Base-by-base conservation (phyloP, 2,888 invertebrate genomes). In the Malacosoma neustria region DNA sequence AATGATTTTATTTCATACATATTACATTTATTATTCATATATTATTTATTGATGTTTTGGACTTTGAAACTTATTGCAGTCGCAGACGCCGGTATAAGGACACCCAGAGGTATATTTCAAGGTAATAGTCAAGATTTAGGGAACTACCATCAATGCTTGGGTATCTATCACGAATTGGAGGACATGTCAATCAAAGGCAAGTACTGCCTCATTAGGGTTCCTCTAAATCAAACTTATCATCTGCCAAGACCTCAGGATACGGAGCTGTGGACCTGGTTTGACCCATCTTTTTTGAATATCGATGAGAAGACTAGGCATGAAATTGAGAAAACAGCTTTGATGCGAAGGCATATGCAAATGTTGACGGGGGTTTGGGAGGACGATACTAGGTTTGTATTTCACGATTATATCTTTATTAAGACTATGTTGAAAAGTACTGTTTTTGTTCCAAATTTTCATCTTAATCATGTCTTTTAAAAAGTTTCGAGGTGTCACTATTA, bases 71-170 rank as follows among this genome's bases (percentile, higher is more conserved):
- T n/a, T n/a, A n/a, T 42, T 37, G 29, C 41, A 71, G 71, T 71
- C 42, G 38, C 54, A 2, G 71, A 71, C 35, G 54, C 69, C 11
- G 64, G 71, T 2, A 47, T 61, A 4, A 51, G 61, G 40, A 34
- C 55, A 7, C 71, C 71, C 4, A 44, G 53, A 32, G 62, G 65
- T 2, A 32, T 70, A 2, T 32, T 62, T 1, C 36, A 39, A 11
- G 62, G 60, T 0, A 65, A 66, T 32, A 42, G 43, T 0, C 11
- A 47, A 1, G 68, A 71, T 14, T 35, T 63, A 32, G 71, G 70
- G 3, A 66, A 61, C 46, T 71, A 68, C 34, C 49, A 57, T 29
- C 66, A 64, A 53, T 71, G 72, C 29, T 42, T 71, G 4, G 51
- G 43, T 2, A 60, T 70, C 12, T 46, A 43, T 2, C 43, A 57